Conservation (phyloP, 2,797 vertebrate species). For the Enteromius viviparus region DNA sequence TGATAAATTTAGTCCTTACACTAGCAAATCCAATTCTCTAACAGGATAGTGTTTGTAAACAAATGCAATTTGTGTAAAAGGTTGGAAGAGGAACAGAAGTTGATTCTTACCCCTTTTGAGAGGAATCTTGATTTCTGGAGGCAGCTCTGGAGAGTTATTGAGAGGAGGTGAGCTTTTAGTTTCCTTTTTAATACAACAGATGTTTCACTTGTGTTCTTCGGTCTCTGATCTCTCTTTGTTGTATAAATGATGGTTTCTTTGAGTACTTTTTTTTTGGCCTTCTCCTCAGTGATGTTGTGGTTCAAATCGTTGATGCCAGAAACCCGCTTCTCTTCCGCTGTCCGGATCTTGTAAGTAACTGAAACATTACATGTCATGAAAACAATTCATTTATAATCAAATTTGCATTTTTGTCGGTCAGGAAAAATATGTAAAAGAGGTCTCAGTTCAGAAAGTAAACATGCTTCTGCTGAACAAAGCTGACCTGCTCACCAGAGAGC, state of each 20-base stretch:
- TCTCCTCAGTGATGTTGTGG: constrained; percentile 86
- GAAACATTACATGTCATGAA: not conserved
- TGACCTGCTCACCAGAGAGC: constrained; percentile 86
- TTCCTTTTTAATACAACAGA: too few species aligned
- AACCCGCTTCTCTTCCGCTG: constrained; percentile 95
- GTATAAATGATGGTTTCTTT: not conserved
- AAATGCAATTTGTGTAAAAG: constrained; percentile 66
- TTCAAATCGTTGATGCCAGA: constrained; percentile 96
- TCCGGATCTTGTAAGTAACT: constrained; percentile 88
- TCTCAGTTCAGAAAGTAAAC: constrained; percentile 87
- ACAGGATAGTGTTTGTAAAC: too few species aligned
- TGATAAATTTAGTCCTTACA: not conserved
- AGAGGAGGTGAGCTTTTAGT: constrained; percentile 84
- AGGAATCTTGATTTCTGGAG: constrained; percentile 98
- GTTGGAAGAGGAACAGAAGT: constrained; percentile 92
- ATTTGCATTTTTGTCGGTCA: constrained; percentile 56
- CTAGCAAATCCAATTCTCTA: not conserved
- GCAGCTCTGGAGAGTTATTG: constrained; percentile 97
- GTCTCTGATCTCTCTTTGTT: not conserved
- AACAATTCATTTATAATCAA: not conserved
- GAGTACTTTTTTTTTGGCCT: constrained; percentile 9
- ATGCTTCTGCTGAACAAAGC: constrained; percentile 95
- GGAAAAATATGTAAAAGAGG: constrained; percentile 91
- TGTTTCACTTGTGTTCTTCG: not conserved
- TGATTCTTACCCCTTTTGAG: constrained; percentile 95